Evolutionary conservation across 2,888 invertebrate genomes (phyloP).

Genomic region (Caradrina kadenii): DNA sequence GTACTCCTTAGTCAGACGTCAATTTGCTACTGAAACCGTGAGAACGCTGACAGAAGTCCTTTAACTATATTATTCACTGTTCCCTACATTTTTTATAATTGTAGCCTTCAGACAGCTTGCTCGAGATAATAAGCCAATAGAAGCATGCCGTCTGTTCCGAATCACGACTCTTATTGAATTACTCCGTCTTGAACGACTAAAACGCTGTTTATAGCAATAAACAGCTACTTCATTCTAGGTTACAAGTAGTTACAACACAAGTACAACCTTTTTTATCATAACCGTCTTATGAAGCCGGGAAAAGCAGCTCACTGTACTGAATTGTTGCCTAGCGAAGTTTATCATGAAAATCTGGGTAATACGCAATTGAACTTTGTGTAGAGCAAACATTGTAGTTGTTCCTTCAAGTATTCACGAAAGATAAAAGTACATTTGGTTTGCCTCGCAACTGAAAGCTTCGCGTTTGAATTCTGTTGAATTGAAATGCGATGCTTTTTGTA

Average conservation of each 20-base stretch:
- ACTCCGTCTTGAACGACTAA: constrained; percentile 2
- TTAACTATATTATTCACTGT: constrained; percentile 15
- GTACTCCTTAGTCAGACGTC: not conserved
- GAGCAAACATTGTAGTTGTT: not conserved
- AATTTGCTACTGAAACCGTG: constrained; percentile 25
- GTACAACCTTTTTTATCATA: not conserved
- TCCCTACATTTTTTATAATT: constrained; percentile 29
- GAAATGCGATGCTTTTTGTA: not conserved
- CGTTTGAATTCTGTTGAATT: constrained; percentile 23
- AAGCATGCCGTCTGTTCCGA: constrained; percentile 19
- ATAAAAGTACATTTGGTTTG: constrained; percentile 1
- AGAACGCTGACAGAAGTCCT: constrained; percentile 21
- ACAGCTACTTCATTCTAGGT: constrained; percentile 5
- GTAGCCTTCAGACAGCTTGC: constrained; percentile 18
- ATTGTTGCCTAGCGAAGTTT: not conserved
- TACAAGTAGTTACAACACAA: not conserved
- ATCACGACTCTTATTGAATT: constrained; percentile 31
- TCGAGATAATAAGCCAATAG: constrained; percentile 36
- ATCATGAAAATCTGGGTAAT: not conserved
- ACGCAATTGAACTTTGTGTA: not conserved
- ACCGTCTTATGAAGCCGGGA: not conserved
- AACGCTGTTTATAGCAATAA: constrained; percentile 16
- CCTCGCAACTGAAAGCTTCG: constrained; percentile 10
- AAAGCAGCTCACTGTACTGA: not conserved
- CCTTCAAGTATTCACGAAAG: not conserved